Conservation (phyloP, 2,113 vertebrate species). For the Calyptomena viridis region DNA sequence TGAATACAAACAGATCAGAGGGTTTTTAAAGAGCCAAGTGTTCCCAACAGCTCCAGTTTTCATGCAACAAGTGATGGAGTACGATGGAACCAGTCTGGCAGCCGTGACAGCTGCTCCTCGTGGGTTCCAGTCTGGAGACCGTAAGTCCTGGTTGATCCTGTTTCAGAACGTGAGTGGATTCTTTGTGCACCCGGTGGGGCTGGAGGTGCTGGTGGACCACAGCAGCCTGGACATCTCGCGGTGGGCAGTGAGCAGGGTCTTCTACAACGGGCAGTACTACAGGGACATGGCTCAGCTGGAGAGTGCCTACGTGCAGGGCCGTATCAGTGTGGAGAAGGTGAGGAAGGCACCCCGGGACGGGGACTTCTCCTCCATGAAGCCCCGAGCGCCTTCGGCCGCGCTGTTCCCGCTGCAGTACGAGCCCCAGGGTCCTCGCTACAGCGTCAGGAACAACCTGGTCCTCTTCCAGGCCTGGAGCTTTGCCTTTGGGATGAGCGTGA, state of each 20-base stretch:
- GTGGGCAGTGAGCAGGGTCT: conserved; percentile 63
- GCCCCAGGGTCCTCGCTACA: conserved; percentile 78
- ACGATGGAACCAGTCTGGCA: conserved; percentile 4
- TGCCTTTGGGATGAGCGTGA: conserved; percentile 82
- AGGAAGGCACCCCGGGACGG: neutral
- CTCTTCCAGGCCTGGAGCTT: conserved; percentile 84
- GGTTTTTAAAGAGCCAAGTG: neutral
- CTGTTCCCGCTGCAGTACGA: conserved; percentile 76
- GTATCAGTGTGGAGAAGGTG: conserved; percentile 48
- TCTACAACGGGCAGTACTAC: conserved; percentile 75
- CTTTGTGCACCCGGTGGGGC: conserved; percentile 70
- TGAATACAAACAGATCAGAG: conserved; percentile 33
- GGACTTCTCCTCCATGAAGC: conserved; percentile 80
- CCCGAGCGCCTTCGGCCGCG: conserved; percentile 8
- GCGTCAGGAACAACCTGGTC: conserved; percentile 77
- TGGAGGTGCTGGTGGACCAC: conserved; percentile 74
- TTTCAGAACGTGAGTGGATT: conserved; percentile 63
- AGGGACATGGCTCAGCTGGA: conserved; percentile 65
- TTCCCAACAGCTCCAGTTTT: conserved; percentile 53
- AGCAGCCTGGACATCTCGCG: conserved; percentile 35
- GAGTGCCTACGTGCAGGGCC: conserved; percentile 62
- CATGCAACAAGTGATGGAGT: conserved; percentile 46
- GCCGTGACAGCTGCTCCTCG: conserved; percentile 14
- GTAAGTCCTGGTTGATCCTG: conserved; percentile 54
- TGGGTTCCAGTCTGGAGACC: conserved; percentile 62